Conservation (phyloP, 2,797 vertebrate genomes). For the Heliangelus exortis region DNA sequence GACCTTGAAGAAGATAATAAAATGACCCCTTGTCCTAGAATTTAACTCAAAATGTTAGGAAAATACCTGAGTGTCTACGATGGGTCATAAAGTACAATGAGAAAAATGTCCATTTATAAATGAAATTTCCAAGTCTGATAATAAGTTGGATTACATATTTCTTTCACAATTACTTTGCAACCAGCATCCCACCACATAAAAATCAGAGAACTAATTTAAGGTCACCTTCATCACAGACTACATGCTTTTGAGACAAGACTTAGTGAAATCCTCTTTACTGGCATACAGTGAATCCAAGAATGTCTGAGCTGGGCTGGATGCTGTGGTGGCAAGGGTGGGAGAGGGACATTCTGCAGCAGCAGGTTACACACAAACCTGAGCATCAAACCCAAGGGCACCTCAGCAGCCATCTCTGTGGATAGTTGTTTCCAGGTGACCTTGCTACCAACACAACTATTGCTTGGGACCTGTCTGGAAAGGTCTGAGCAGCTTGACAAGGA, state of each 20-base stretch:
- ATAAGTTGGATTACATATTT: background rate
- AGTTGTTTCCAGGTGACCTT: background rate
- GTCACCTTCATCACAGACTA: background rate
- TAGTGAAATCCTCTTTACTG: background rate
- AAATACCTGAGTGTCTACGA: background rate
- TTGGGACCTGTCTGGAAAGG: background rate
- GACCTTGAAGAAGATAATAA: background rate
- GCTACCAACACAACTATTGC: background rate
- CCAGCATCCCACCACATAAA: background rate
- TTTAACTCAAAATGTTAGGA: background rate
- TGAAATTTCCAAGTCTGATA: background rate
- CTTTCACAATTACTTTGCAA: background rate
- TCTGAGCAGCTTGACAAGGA: background rate
- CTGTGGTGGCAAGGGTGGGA: rapidly evolving
- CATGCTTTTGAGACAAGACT: background rate
- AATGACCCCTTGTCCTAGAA: background rate
- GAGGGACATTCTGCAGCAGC: background rate
- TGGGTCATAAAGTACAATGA: background rate
- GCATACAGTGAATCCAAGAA: background rate
- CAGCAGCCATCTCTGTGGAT: background rate
- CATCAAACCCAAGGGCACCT: background rate
- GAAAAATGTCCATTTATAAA: background rate
- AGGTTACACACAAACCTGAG: background rate
- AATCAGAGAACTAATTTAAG: background rate
- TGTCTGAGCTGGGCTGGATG: background rate